Base-by-base conservation (phyloP, 2,113 vertebrate species). In the Pleuronectes platessa region DNA sequence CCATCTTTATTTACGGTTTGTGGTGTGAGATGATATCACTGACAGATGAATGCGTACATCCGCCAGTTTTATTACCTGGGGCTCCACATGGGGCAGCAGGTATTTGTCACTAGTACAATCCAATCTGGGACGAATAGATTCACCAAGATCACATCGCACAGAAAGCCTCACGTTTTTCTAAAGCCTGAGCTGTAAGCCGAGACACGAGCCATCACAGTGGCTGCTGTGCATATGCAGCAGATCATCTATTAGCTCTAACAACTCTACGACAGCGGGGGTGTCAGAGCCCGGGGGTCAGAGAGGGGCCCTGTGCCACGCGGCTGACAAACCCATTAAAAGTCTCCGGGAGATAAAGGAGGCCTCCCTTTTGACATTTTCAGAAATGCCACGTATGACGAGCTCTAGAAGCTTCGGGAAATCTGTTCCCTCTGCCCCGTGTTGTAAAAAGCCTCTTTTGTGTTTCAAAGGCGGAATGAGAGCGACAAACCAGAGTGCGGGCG, bases 371-470 rank as follows among this genome's bases (percentile, higher is more conserved):
- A 90, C 87, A 90, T 87, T 86, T 86, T 71, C 24, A 76, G 58
- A 86, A 90, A 89, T 88, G 83, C 68, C 85, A 78, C 81, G 88
- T 77, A 75, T 81, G 90, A 89, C 90, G 85, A 68, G 73, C 64
- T 85, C 74, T 84, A 73, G 88, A 77, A 84, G 83, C 85, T 71
- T 60, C 70, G 63, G 73, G 78, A 74, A 87, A 79, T 79, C 66
- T 61, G 62, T 68, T 78, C 81, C 35, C 61, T 71, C 72, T 15
- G 73, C 81, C 67, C 80, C 78, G 26, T 82, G 68, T 76, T 85
- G 49, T 81, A 55, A 86, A 91, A 88, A 83, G 87, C 61, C 68
- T 65, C 65, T 37, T 66, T 60, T 66, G 54, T 42, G 4, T 65
- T 81, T 83, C 62, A 86, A 84, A 86, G 68, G 74, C 85, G 63